Conservation (phyloP, 2,113 vertebrate genomes). For the Puma concolor region DNA sequence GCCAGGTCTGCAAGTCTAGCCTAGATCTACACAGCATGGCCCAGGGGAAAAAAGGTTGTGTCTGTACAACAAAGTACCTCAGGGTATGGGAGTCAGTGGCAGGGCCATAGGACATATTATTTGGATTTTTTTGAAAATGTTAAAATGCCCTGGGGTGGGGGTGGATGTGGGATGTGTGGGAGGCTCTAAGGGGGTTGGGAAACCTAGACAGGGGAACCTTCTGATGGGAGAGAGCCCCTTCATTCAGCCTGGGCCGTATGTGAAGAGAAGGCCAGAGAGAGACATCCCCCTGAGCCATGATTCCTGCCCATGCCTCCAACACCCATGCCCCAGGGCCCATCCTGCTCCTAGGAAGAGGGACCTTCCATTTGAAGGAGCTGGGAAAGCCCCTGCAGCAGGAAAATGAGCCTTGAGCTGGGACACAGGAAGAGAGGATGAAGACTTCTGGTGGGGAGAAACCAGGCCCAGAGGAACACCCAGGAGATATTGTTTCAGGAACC, state of each 20-base stretch:
- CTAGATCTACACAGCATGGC: fast-evolving
- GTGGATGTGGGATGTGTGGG: neutral
- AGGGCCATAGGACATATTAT: neutral
- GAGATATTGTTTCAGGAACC: neutral
- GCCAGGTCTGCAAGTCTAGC: neutral
- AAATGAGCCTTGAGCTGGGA: neutral
- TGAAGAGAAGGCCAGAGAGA: neutral
- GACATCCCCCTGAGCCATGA: too few relatives aligned
- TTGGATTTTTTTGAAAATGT: neutral
- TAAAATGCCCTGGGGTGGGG: neutral
- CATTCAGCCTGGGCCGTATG: neutral
- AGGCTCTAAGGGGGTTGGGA: neutral
- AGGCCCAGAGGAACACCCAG: neutral
- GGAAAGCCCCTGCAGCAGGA: neutral
- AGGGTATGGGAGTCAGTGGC: neutral
- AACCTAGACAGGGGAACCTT: neutral
- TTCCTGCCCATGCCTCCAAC: neutral
- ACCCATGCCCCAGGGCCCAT: neutral
- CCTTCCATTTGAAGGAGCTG: neutral
- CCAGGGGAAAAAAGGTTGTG: neutral
- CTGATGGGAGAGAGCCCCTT: neutral
- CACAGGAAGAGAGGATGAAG: neutral
- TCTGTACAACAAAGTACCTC: neutral
- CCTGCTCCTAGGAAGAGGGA: neutral
- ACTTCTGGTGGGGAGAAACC: neutral